Evolutionary conservation across 1,140 invertebrate genomes (phyloP).

Genomic region (Zaprionus kolodkinae): DNA sequence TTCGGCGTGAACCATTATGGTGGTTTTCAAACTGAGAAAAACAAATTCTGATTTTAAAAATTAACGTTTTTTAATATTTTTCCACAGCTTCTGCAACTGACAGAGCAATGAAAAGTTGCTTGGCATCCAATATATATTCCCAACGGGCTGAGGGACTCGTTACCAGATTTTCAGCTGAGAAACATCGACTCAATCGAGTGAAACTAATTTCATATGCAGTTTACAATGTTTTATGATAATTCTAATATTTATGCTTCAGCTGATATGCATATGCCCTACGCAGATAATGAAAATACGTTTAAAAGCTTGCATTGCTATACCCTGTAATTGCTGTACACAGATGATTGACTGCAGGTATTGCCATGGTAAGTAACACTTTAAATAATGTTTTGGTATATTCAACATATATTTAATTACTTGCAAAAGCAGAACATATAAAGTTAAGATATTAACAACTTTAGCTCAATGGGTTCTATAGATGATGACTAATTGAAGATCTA

Average conservation of each 20-base stretch:
- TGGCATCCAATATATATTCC: neutral
- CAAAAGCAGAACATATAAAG: no score
- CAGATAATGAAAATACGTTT: constrained; percentile 36
- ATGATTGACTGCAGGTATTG: neutral
- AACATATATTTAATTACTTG: no score
- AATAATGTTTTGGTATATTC: no score
- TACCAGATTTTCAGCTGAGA: neutral
- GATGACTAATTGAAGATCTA: no score
- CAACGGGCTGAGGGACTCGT: neutral
- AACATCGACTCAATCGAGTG: constrained; percentile 20
- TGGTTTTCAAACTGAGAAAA: neutral
- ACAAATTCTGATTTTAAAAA: neutral
- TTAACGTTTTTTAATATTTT: neutral
- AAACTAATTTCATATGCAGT: constrained; percentile 26
- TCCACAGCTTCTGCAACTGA: constrained; percentile 1
- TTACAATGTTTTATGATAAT: constrained; percentile 41
- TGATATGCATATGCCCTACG: constrained; percentile 26
- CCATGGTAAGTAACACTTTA: no score
- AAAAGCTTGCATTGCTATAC: constrained; percentile 14
- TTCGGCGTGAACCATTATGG: constrained; percentile 29
- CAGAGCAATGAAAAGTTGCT: neutral
- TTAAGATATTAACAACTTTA: no score
- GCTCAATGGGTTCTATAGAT: no score
- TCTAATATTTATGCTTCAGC: constrained; percentile 43
- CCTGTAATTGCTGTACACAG: neutral